Evolutionary conservation across 2,797 vertebrate species (phyloP).

Genomic region (Danio tinwini): DNA sequence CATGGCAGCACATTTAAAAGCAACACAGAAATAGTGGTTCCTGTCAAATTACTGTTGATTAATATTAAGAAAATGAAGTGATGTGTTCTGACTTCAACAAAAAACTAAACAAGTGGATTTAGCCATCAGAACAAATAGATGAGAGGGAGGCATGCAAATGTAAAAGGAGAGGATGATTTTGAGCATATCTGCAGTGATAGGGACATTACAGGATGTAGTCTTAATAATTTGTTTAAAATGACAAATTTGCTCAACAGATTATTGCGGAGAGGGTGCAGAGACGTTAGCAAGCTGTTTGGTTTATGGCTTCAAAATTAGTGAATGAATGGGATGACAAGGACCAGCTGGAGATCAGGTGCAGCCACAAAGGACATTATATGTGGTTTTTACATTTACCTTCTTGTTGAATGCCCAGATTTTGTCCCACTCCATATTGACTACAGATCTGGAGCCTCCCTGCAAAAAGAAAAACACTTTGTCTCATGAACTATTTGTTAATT

Average conservation of each 20-base stretch:
- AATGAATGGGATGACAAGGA: constrained; percentile 30
- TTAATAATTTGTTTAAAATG: background rate
- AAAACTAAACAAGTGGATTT: background rate
- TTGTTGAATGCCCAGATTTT: constrained; percentile 99
- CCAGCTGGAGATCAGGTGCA: constrained; percentile 16
- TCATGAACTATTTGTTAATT: no score
- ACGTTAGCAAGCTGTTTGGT: background rate
- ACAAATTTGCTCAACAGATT: background rate
- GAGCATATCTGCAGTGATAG: background rate
- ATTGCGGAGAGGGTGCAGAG: background rate
- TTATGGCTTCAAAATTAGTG: background rate
- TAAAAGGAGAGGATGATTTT: background rate
- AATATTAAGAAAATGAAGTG: background rate
- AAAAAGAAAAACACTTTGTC: background rate
- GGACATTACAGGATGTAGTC: background rate
- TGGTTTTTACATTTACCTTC: constrained; percentile 82
- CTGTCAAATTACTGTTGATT: background rate
- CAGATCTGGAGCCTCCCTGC: constrained; percentile 95
- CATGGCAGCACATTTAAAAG: background rate
- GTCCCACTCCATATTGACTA: constrained; percentile 99
- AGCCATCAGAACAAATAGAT: background rate
- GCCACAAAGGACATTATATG: background rate
- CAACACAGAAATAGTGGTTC: background rate
- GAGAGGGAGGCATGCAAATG: constrained; percentile 28
- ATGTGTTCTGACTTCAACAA: background rate